These are phyloP conservation scores for Agrochola circellaris DNA, from an alignment of 2,888 invertebrate species.

Conservation along the genomic window DNA sequence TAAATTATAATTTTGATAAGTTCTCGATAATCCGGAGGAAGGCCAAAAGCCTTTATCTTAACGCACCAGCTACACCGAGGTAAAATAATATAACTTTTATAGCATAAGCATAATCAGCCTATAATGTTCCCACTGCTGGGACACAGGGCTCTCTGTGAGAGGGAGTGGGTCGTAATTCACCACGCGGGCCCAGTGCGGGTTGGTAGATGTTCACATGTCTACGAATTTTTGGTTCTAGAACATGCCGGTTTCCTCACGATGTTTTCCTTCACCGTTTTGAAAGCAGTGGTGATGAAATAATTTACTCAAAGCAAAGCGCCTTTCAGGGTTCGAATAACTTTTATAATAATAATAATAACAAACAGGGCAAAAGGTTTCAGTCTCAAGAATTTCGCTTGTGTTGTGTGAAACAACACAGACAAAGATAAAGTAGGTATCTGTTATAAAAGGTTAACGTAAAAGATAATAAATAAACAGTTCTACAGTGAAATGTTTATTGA, in stretches of 20 bases:
- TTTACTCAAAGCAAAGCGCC: no score
- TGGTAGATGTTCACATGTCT: no score
- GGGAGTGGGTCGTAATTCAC: no score
- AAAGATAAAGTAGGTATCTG: neutral
- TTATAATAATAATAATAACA: neutral
- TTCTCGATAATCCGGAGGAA: neutral
- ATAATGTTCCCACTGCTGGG: no score
- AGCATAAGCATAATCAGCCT: no score
- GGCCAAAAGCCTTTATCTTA: neutral
- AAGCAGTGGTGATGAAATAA: no score
- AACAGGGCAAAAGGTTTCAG: neutral
- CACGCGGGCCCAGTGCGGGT: no score
- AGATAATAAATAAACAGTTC: constrained; percentile 8
- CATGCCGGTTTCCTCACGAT: no score
- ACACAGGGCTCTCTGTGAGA: no score
- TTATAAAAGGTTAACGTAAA: constrained; percentile 7
- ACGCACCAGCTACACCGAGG: neutral
- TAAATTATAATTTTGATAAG: neutral
- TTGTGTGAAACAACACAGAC: neutral
- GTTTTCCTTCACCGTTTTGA: no score
- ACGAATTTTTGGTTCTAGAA: no score
- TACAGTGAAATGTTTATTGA: neutral
- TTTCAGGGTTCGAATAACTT: no score
- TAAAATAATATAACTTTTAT: neutral
- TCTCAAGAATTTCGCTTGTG: neutral